phyloP scores from a whole-genome alignment of 2,113 vertebrate species.

The Patagioenas fasciata region DNA sequence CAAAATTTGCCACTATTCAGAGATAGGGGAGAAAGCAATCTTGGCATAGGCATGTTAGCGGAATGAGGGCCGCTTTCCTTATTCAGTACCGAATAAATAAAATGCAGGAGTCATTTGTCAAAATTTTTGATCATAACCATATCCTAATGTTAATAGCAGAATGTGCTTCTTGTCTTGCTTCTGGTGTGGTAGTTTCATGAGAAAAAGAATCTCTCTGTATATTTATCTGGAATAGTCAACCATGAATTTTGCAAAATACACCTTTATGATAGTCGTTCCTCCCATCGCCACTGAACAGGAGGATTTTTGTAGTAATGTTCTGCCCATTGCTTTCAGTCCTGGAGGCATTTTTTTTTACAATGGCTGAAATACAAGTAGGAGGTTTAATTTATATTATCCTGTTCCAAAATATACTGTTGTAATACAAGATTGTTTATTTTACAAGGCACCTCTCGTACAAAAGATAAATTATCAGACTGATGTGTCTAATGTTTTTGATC shows the following conservation, averaged over 20 bases:
- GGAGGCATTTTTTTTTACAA: neutral
- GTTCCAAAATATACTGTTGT: neutral
- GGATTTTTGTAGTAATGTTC: neutral
- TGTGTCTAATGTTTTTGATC: neutral
- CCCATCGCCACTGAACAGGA: neutral
- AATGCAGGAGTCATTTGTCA: neutral
- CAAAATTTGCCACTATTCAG: neutral
- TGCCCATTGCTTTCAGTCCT: neutral
- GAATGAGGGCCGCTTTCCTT: neutral
- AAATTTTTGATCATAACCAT: neutral
- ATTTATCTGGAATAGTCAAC: neutral
- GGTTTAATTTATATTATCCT: neutral
- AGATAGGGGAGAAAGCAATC: neutral
- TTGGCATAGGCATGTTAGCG: rapidly evolving
- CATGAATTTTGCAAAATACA: neutral
- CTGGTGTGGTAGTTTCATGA: neutral
- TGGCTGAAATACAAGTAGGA: neutral
- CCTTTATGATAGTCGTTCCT: neutral
- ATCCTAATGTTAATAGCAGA: neutral
- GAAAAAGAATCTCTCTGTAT: neutral
- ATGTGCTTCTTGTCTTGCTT: neutral
- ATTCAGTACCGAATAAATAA: neutral
- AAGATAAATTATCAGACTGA: neutral
- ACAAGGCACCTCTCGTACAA: neutral
- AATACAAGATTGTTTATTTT: neutral